Evolutionary conservation across 2,888 invertebrate genomes (phyloP), one percentile per base, ranked within the genome.

Genomic region (Plebejus anna): DNA sequence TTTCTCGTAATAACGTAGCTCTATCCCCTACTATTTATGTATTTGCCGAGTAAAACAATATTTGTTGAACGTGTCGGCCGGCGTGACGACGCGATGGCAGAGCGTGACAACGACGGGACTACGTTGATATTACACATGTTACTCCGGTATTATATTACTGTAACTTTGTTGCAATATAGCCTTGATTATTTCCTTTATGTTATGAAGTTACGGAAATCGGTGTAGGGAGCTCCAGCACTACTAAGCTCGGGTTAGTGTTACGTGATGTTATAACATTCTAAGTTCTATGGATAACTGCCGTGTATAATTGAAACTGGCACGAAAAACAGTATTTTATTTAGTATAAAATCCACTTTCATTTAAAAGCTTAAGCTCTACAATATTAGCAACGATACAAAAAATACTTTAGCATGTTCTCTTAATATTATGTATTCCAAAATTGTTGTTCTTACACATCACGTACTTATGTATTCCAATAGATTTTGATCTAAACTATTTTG

Each of bases 31-130:
- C 82, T 82, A 82, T 81, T 84, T 85, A 86, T 84, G 90, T 93
- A 92, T 94, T 93, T 94, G 89, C 88, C 82, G 84, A 88, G 89
- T 88, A 88, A 84, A 83, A 90, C 90, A 94, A 94, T 94, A 94
- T 94, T 93, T 94, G 93, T 87, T 80, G 93, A 92, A 93, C 93
- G 94, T 94, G 93, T 88, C 92, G 86, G 88, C 86, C 83, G 86
- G 85, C 85, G 87, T 88, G 89, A 87, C 90, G 91, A 91, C 87
- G 87, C 85, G 84, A 88, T 91, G 91, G 90, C 89, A 87, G 93
- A 87, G 89, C 91, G 88, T 84, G 87, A 89, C 93, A 93, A 92
- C 92, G 89, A 86, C 85, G 84, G 32, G 82, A 82, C 83, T 80
- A 83, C 85, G 84, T 85, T 85, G 88, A 87, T 88, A 91, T 92